phyloP scores from a whole-genome alignment of 2,113 vertebrate genomes.

The Petrocephalus microphthalmus region DNA sequence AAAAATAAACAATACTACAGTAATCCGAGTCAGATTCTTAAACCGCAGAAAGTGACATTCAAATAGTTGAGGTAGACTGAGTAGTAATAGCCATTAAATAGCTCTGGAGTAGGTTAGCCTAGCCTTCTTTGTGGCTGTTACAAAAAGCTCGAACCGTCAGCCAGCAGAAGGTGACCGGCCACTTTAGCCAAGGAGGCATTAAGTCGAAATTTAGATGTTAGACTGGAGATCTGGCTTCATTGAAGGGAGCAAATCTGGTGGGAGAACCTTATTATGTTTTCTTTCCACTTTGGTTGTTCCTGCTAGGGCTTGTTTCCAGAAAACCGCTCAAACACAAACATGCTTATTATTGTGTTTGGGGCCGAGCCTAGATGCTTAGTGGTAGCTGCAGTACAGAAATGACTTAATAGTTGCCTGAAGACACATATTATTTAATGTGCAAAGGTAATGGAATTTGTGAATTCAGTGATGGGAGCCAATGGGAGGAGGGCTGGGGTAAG shows the following conservation, averaged over 20 bases:
- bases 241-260: neutral
- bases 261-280: neutral
- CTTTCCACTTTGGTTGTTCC: neutral
- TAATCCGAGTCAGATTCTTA: neutral
- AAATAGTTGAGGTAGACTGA: neutral
- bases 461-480: neutral
- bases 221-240: neutral
- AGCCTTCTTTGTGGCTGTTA: neutral
- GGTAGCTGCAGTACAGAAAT: neutral
- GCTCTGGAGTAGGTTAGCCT: neutral
- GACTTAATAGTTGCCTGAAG: conserved; percentile 3
- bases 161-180: neutral
- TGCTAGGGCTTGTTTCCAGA: neutral
- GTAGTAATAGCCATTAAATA: neutral
- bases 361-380: neutral
- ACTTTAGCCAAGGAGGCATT: neutral
- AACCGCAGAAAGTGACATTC: neutral
- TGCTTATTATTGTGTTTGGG: neutral
- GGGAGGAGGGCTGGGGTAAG: neutral
- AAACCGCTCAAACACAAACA: neutral
- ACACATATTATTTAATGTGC: neutral
- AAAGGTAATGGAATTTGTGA: neutral
- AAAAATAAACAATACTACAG: neutral
- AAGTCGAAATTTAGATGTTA: neutral
- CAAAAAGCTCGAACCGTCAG: neutral